Evolutionary conservation across 2,797 vertebrate genomes (phyloP).

Genomic region (Xenentodon cancila): DNA sequence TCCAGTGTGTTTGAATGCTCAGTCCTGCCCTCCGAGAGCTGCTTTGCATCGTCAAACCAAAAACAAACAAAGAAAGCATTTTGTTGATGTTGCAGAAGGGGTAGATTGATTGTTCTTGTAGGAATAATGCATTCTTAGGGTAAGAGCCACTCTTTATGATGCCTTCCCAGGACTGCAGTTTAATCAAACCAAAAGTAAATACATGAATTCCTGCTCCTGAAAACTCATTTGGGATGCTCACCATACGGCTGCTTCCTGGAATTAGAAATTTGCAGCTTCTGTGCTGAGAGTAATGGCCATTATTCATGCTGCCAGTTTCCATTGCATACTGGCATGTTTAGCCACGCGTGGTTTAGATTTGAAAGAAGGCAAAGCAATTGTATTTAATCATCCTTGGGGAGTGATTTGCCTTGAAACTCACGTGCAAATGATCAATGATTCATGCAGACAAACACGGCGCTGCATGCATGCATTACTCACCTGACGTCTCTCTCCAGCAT

Average conservation of each 20-base stretch:
- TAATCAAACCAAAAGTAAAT: constrained; percentile 68
- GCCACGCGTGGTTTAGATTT: constrained; percentile 56
- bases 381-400: constrained; percentile 65
- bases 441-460: constrained; percentile 35
- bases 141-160: constrained; percentile 57
- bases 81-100: constrained; percentile 14
- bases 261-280: constrained; percentile 62
- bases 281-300: constrained; percentile 64
- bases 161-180: constrained; percentile 44
- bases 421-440: constrained; percentile 52
- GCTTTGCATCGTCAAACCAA: constrained; percentile 26
- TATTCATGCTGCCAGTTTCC: constrained; percentile 64
- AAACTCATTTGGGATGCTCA: constrained; percentile 64
- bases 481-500: constrained; percentile 29
- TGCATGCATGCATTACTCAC: constrained; percentile 16
- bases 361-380: constrained; percentile 54
- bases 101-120: constrained; percentile 42
- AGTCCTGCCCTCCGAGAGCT: constrained; percentile 27
- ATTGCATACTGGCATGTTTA: constrained; percentile 59
- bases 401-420: constrained; percentile 59
- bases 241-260: constrained; percentile 60
- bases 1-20: constrained; percentile 31
- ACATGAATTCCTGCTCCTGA: constrained; percentile 64
- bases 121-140: constrained; percentile 56
- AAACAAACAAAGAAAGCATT: constrained; percentile 2